Percentiles rank a stretch among this genome's conserved stretches.
Conservation (phyloP, 2,888 invertebrate genomes). For the Podotricha telesiphe region DNA sequence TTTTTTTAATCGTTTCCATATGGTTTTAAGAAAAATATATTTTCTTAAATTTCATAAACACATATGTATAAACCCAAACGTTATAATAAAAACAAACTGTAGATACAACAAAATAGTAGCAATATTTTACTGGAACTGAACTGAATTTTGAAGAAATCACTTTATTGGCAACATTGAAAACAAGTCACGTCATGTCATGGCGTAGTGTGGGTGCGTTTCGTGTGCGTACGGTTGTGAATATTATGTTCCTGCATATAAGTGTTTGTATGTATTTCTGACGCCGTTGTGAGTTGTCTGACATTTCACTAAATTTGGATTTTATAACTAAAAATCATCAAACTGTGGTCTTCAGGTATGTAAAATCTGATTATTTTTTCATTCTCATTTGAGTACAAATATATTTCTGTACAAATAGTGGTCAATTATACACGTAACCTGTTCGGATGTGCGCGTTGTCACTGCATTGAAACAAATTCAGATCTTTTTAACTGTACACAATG, state of each 20-base stretch:
- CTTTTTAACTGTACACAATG: slow-evolving; percentile 27
- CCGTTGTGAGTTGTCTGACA: slow-evolving; percentile 75
- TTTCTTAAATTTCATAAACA: not conserved
- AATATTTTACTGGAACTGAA: slow-evolving; percentile 8
- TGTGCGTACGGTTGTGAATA: slow-evolving; percentile 65
- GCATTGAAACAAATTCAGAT: slow-evolving; percentile 52
- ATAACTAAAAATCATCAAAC: slow-evolving; percentile 79
- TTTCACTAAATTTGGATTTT: slow-evolving; percentile 77
- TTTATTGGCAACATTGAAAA: slow-evolving; percentile 45
- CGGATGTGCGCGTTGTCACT: slow-evolving; percentile 77
- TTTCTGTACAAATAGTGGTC: slow-evolving; percentile 27
- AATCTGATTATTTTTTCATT: slow-evolving; percentile 49
- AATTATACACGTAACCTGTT: slow-evolving; percentile 56
- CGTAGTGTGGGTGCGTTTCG: slow-evolving; percentile 68
- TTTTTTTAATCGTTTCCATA: not conserved
- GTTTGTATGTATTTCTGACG: slow-evolving; percentile 77
- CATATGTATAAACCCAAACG: too few species aligned
- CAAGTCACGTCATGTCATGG: slow-evolving; percentile 63
- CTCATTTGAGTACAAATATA: slow-evolving; percentile 33
- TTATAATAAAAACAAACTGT: too few species aligned
- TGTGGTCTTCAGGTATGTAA: slow-evolving; percentile 76
- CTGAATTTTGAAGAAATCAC: not conserved
- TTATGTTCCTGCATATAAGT: slow-evolving; percentile 42
- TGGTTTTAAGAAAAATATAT: not conserved
- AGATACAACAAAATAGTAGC: not conserved